These are phyloP conservation scores for Liparis tanakae DNA, from an alignment of 2,797 vertebrate species.

Conservation along the genomic window DNA sequence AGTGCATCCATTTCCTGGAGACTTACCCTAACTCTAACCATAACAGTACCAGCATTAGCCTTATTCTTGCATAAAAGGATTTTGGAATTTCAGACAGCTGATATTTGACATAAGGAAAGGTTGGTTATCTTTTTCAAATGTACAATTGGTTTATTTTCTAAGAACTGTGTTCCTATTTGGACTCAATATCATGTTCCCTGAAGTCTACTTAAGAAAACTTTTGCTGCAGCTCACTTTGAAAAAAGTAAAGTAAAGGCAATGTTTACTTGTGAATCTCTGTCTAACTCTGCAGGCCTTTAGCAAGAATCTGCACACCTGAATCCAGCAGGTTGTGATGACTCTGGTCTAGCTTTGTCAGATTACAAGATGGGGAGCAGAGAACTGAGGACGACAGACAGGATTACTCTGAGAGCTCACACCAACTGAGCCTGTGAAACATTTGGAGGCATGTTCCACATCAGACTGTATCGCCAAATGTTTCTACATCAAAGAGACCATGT, in stretches of 20 bases:
- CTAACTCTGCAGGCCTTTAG: conserved; percentile 1
- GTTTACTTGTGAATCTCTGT: conserved; percentile 57
- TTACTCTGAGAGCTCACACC: conserved; percentile 54
- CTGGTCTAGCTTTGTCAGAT: conserved; percentile 53
- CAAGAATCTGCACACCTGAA: conserved; percentile 38
- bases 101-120: no score
- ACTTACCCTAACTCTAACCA: background rate
- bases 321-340: conserved; percentile 64
- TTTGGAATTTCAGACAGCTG: background rate
- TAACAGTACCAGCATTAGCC: background rate
- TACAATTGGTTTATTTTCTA: background rate
- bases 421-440: conserved; percentile 47
- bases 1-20: background rate
- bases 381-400: conserved; percentile 47
- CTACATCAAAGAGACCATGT: background rate
- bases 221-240: background rate
- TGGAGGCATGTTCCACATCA: background rate
- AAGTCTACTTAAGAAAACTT: background rate
- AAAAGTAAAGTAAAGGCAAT: background rate
- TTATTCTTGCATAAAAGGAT: background rate
- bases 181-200: background rate
- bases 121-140: background rate
- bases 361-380: conserved; percentile 40
- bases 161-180: background rate
- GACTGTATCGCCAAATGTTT: background rate